A percentile compares a stretch with the other conserved stretches of the same genome.
Conservation (phyloP, 2,113 vertebrate genomes). For the Daubentonia madagascariensis region DNA sequence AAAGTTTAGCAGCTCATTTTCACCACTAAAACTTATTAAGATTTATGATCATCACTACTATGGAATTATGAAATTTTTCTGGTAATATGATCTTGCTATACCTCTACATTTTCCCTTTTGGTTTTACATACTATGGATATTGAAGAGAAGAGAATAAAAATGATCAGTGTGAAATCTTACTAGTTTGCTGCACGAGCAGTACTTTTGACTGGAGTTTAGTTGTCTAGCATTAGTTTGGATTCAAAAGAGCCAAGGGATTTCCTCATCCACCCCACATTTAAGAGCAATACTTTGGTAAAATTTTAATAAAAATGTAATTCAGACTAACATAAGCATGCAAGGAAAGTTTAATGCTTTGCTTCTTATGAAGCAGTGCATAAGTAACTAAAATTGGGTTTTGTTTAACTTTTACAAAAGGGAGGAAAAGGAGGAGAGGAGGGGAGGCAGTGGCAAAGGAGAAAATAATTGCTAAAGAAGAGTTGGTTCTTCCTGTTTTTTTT, state of each 20-base stretch:
- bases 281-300: not conserved
- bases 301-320: not conserved
- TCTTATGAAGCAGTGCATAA: not conserved
- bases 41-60: not conserved
- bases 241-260: not conserved
- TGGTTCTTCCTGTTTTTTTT: not conserved
- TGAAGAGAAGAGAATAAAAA: not conserved
- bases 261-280: not conserved
- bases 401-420: not conserved
- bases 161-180: not conserved
- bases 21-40: not conserved
- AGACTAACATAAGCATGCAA: not conserved
- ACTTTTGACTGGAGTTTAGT: not conserved
- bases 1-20: slow-evolving; percentile 1
- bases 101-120: not conserved
- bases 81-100: not conserved
- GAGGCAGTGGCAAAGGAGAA: not conserved
- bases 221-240: not conserved
- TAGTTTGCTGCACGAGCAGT: not conserved
- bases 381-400: not conserved
- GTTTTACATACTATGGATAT: not conserved
- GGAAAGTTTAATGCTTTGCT: not conserved
- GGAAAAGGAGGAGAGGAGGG: not conserved
- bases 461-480: not conserved
- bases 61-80: not conserved